Evolutionary conservation across 1,140 invertebrate species (phyloP).

Genomic region (Drosophila bocki): DNA sequence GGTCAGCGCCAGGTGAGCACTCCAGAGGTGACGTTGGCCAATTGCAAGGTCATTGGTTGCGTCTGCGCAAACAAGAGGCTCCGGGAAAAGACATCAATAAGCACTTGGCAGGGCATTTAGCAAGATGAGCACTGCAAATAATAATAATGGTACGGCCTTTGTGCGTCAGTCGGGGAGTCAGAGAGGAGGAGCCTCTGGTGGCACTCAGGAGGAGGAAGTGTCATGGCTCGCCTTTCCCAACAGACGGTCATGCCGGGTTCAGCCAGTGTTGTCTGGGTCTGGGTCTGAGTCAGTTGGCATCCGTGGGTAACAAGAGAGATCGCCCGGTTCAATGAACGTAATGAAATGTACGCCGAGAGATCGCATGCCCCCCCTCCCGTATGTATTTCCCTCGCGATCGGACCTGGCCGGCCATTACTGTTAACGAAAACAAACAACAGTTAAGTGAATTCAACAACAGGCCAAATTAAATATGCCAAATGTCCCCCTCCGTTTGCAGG

Average conservation of each 20-base stretch:
- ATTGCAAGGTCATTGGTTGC: slow-evolving; percentile 75
- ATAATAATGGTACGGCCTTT: slow-evolving; percentile 37
- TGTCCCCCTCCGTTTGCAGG: slow-evolving; percentile 11
- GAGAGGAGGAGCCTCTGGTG: neutral
- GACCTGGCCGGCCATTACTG: slow-evolving; percentile 63
- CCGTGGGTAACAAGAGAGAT: slow-evolving; percentile 46
- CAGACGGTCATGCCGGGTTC: slow-evolving; percentile 47
- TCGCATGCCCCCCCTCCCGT: neutral
- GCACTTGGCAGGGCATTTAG: slow-evolving; percentile 45
- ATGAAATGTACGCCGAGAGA: slow-evolving; percentile 56
- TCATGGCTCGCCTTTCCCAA: slow-evolving; percentile 32
- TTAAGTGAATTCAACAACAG: slow-evolving; percentile 65
- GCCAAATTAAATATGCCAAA: slow-evolving; percentile 65
- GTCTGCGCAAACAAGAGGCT: slow-evolving; percentile 65
- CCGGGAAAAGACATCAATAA: slow-evolving; percentile 26
- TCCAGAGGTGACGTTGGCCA: slow-evolving; percentile 53
- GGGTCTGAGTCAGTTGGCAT: slow-evolving; percentile 41
- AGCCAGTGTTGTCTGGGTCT: slow-evolving; percentile 37
- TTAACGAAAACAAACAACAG: slow-evolving; percentile 80
- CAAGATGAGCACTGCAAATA: slow-evolving; percentile 42
- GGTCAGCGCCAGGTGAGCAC: neutral
- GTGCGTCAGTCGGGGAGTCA: slow-evolving; percentile 31
- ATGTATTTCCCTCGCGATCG: neutral
- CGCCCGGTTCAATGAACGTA: slow-evolving; percentile 75
- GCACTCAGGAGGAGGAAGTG: slow-evolving; percentile 33